Conservation (phyloP, 2,113 vertebrate species). For the Heterochromis multidens region DNA sequence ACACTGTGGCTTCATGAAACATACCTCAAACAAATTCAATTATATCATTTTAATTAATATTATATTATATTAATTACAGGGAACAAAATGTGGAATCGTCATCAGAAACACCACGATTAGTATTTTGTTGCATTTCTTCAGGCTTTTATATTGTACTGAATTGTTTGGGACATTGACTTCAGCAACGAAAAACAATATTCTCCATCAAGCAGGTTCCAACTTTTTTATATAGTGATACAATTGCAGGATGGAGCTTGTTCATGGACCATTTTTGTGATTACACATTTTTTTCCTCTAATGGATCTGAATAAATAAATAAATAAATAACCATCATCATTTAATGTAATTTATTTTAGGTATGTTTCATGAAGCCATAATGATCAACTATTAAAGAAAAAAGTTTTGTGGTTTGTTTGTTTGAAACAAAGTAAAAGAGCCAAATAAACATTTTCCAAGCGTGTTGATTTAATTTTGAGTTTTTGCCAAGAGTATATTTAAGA, state of each 20-base stretch:
- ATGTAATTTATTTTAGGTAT: neutral
- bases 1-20: no score
- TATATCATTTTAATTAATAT: neutral
- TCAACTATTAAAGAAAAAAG: neutral
- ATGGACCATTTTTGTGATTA: neutral
- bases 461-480: neutral
- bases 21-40: neutral
- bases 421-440: neutral
- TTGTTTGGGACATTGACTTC: neutral
- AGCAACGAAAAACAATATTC: neutral
- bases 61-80: neutral
- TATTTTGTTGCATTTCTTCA: fast-evolving
- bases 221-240: neutral
- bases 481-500: neutral
- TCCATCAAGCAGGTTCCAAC: neutral
- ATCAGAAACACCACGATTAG: neutral
- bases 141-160: fast-evolving
- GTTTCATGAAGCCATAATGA: neutral
- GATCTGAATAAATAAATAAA: neutral
- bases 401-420: neutral
- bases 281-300: neutral
- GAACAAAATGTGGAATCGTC: neutral
- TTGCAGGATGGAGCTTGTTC: neutral
- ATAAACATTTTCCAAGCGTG: neutral
- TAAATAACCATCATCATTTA: neutral